A percentile compares a stretch with the other conserved stretches of the same genome.
Evolutionary conservation across 2,797 vertebrate genomes (phyloP).

Genomic region (Lates japonicus): DNA sequence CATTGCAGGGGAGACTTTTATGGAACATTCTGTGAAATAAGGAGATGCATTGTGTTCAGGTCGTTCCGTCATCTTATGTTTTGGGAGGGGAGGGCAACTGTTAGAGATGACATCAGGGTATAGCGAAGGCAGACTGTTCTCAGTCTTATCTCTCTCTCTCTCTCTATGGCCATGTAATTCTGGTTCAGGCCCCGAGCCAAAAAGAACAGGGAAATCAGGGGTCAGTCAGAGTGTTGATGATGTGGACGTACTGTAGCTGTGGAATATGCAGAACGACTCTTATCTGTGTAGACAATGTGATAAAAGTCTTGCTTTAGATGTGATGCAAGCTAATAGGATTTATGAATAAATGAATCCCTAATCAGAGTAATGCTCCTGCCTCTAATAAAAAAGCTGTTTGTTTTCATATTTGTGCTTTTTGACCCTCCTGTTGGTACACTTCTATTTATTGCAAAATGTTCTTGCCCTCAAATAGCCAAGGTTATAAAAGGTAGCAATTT

Average conservation of each 20-base stretch:
- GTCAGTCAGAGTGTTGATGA: conserved; percentile 29
- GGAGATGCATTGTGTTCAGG: not conserved
- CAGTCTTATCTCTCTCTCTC: conserved; percentile 54
- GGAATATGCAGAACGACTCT: conserved; percentile 42
- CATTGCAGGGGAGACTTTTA: not conserved
- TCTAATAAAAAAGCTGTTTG: not conserved
- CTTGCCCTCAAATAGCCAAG: not conserved
- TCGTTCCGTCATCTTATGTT: conserved; percentile 3
- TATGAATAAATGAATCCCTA: not conserved
- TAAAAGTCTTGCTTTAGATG: not conserved
- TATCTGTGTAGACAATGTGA: conserved; percentile 22
- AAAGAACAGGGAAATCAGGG: conserved; percentile 22
- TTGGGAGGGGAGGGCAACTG: conserved; percentile 22
- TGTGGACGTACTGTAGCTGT: conserved; percentile 21
- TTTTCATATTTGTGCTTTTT: not conserved
- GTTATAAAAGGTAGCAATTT: conserved; percentile 3
- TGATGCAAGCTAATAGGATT: conserved; percentile 1
- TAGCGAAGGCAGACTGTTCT: conserved; percentile 46
- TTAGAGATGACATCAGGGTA: conserved; percentile 36
- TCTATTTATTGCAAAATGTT: not conserved
- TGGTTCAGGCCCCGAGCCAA: conserved; percentile 17
- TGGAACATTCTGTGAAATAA: not conserved
- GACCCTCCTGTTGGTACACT: not conserved
- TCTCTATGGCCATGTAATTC: conserved; percentile 26
- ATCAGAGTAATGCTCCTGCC: not conserved